Evolutionary conservation across 1,140 invertebrate genomes (phyloP).

Genomic region (Microplitis mediator): DNA sequence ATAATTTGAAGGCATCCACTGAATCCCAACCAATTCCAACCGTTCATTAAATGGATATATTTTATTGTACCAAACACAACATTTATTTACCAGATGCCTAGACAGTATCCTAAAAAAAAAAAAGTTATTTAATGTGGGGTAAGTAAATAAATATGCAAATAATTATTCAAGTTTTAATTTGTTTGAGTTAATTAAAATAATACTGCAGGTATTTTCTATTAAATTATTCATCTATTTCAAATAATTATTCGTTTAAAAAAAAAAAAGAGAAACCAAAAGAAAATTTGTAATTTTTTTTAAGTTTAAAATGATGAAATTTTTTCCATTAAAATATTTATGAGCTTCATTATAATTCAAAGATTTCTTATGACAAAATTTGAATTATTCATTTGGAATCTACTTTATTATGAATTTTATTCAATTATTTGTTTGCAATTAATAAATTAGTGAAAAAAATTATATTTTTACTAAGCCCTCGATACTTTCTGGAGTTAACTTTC

Average conservation of each 20-base stretch:
- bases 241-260: too few species aligned
- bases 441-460: too few species aligned
- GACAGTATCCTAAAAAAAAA: slow-evolving; percentile 51
- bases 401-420: too few species aligned
- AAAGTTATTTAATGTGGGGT: neutral
- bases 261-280: neutral
- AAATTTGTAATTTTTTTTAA: neutral
- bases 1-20: slow-evolving; percentile 62
- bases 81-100: slow-evolving; percentile 58
- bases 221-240: too few species aligned
- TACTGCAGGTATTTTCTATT: too few species aligned
- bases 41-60: slow-evolving; percentile 54
- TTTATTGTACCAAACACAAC: slow-evolving; percentile 63
- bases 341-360: neutral
- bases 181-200: too few species aligned
- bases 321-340: neutral
- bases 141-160: too few species aligned
- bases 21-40: slow-evolving; percentile 58
- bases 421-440: too few species aligned
- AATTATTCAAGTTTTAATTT: too few species aligned
- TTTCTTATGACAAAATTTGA: too few species aligned
- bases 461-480: too few species aligned
- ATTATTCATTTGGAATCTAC: neutral
- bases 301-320: neutral
- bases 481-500: too few species aligned